Percentiles rank a stretch among this genome's conserved stretches.
These are phyloP conservation scores for Lasioglossum lativentre DNA, from an alignment of 2,888 invertebrate species.

Conservation along the genomic window DNA sequence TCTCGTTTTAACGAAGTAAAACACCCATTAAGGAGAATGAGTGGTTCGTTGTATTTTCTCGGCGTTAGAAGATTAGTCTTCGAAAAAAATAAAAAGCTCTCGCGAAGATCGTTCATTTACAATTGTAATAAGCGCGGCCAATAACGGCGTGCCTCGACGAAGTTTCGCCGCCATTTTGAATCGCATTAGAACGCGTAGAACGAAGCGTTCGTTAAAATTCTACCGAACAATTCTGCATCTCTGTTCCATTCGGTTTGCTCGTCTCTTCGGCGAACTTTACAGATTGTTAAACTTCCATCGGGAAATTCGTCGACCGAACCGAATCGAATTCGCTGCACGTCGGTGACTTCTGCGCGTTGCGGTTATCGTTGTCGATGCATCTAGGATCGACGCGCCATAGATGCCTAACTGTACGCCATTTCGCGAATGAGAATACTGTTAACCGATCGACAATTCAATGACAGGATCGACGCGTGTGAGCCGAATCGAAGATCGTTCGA, in stretches of 20 bases:
- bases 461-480: neutral
- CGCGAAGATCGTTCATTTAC: neutral
- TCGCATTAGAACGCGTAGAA: neutral
- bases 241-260: neutral
- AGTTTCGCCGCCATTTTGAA: neutral
- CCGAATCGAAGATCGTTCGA: neutral
- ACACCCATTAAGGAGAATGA: neutral
- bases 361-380: neutral
- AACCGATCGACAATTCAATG: neutral
- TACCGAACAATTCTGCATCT: neutral
- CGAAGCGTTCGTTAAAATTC: neutral
- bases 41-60: neutral
- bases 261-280: neutral
- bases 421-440: neutral
- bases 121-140: neutral
- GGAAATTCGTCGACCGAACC: constrained; percentile 3
- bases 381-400: neutral
- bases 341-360: neutral
- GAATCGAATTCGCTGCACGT: constrained; percentile 9
- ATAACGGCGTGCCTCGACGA: neutral
- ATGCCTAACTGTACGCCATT: neutral
- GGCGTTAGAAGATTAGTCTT: neutral
- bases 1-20: neutral
- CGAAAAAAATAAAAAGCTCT: neutral
- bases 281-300: neutral